These are phyloP conservation scores for Hyperoplus immaculatus DNA, from an alignment of 2,797 vertebrate genomes.

Conservation along the genomic window DNA sequence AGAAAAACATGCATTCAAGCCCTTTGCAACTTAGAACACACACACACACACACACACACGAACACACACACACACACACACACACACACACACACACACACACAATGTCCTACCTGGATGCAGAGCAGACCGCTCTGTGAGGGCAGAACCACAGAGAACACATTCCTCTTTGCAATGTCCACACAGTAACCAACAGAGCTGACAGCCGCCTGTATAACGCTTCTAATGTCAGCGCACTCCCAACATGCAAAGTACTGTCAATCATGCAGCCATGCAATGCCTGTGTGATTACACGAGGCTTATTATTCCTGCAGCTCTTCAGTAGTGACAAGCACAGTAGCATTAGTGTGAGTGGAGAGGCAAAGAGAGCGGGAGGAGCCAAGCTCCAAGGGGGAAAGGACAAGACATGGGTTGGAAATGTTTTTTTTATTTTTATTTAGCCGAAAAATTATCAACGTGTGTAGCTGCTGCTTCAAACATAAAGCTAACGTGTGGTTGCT, in stretches of 20 bases:
- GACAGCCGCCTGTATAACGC: constrained; percentile 37
- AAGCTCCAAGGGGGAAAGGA: constrained; percentile 28
- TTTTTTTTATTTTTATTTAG: constrained; percentile 31
- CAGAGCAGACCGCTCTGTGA: constrained; percentile 40
- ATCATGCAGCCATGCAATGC: constrained; percentile 93
- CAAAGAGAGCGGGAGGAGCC: constrained; percentile 36
- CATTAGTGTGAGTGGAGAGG: constrained; percentile 81
- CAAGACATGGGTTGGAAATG: constrained; percentile 58
- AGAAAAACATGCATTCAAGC: constrained; percentile 21
- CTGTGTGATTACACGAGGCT: constrained; percentile 58
- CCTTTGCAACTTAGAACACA: constrained; percentile 16
- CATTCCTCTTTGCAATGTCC: constrained; percentile 39
- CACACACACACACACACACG: neutral
- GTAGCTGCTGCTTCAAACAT: constrained; percentile 65
- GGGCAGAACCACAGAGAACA: constrained; percentile 31
- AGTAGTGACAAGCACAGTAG: constrained; percentile 81
- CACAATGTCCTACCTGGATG: constrained; percentile 67
- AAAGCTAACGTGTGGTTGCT: constrained; percentile 66
- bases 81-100: constrained; percentile 40
- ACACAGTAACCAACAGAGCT: constrained; percentile 42
- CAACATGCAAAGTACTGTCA: constrained; percentile 87
- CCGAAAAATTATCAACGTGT: constrained; percentile 58
- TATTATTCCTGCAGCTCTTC: constrained; percentile 66
- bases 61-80: neutral
- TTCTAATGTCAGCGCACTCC: constrained; percentile 48